Evolutionary conservation across 2,797 vertebrate genomes (phyloP).

Genomic region (Sebastes nivosus): DNA sequence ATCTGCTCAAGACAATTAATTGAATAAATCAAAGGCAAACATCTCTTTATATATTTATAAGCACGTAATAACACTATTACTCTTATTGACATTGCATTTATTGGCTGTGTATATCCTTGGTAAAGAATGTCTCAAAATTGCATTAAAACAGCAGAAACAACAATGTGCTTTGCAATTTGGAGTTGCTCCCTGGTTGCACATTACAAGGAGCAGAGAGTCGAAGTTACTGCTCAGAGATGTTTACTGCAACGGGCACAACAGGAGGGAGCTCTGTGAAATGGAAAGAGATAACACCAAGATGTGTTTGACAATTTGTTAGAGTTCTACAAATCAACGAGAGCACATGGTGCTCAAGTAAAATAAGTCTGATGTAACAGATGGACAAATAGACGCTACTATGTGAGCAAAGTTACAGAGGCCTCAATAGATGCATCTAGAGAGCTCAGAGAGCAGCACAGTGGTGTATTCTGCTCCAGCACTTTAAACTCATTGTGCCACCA

Average conservation of each 20-base stretch:
- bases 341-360: constrained; percentile 49
- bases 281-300: constrained; percentile 58
- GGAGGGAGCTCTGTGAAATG: constrained; percentile 48
- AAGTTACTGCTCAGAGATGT: constrained; percentile 63
- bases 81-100: constrained; percentile 79
- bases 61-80: constrained; percentile 78
- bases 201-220: constrained; percentile 39
- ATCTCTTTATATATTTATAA: constrained; percentile 84
- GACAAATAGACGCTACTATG: constrained; percentile 18
- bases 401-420: constrained; percentile 14
- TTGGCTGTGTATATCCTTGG: constrained; percentile 70
- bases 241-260: constrained; percentile 59
- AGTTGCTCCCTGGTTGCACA: constrained; percentile 63
- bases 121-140: constrained; percentile 56
- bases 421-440: not conserved
- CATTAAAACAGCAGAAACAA: constrained; percentile 51
- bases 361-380: constrained; percentile 30
- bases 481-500: not conserved
- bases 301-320: constrained; percentile 60
- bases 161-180: constrained; percentile 42
- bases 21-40: constrained; percentile 78
- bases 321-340: constrained; percentile 64
- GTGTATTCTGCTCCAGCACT: not conserved
- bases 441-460: not conserved
- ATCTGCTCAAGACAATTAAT: constrained; percentile 71